Evolutionary conservation across 2,888 invertebrate genomes (phyloP).

Genomic region (Tetragnatha montana): DNA sequence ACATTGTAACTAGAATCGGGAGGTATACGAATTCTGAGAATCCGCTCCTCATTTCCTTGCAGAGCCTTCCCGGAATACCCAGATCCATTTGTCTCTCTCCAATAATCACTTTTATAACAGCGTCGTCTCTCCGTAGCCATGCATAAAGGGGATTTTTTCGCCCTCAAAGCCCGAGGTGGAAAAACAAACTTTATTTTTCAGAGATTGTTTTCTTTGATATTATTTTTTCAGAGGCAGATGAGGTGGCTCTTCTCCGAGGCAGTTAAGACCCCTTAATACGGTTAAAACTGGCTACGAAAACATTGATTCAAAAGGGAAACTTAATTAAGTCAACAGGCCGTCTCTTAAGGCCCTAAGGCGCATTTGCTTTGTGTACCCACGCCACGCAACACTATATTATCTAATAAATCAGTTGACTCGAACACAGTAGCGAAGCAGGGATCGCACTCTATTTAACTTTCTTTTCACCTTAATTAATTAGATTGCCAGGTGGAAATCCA

Average conservation of each 20-base stretch:
- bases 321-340: constrained; percentile 68
- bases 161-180: neutral
- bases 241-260: constrained; percentile 40
- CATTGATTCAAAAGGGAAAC: constrained; percentile 70
- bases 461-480: constrained; percentile 70
- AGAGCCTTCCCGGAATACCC: too few relatives aligned
- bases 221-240: constrained; percentile 26
- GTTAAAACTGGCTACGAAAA: constrained; percentile 68
- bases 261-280: constrained; percentile 58
- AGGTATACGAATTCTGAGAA: too few relatives aligned
- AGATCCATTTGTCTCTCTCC: neutral
- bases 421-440: constrained; percentile 66
- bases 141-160: constrained; percentile 21
- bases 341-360: constrained; percentile 48
- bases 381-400: constrained; percentile 67
- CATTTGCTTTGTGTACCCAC: constrained; percentile 61
- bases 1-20: too few relatives aligned
- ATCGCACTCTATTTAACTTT: constrained; percentile 67
- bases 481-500: constrained; percentile 60
- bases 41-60: too few relatives aligned
- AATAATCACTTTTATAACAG: constrained; percentile 8
- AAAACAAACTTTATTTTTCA: constrained; percentile 35
- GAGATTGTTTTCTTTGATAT: constrained; percentile 16
- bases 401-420: constrained; percentile 68
- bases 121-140: too few relatives aligned